Evolutionary conservation across 2,888 invertebrate genomes (phyloP), one percentile per base, ranked within the genome.

Genomic region (Synanthedon formicaeformis): DNA sequence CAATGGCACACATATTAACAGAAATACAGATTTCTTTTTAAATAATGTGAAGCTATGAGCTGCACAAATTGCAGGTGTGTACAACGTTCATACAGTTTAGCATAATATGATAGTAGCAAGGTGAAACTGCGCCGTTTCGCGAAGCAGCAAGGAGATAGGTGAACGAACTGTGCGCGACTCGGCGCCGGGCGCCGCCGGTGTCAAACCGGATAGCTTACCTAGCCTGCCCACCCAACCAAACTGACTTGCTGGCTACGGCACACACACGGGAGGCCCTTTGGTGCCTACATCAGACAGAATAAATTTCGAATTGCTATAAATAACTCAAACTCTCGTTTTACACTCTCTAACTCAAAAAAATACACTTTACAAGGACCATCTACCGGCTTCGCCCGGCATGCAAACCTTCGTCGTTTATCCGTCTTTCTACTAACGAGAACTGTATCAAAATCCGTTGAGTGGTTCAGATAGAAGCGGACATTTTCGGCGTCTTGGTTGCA

Each of bases 121-220:
- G 73, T 76, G 78, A 79, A 79, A 80, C 71, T 77, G 67, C 74
- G 68, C 66, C 61, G 75, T 76, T 75, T 34, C 74, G 72, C 73
- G 70, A 72, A 68, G 69, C 72, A 69, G 72, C 74, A 68, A 73
- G 73, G 59, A n/a, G 45, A 55, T 74, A 65, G 83, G 82, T 84
- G 81, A 85, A 86, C 78, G 82, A 85, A 82, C 84, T 79, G 65
- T 66, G 61, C 49, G 16, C 49, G 65, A 62, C 64, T 64, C 65
- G 67, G 60, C 65, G 69, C 62, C 71, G 66, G 34, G 34, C 34
- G 34, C 23, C 23, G 62, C 69, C 67, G 69, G 58, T 58, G 56
- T 77, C 77, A 84, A 86, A 86, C 85, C 84, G 85, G 85, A 79
- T 83, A 80, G 77, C 66, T 62, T 66, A 74, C 71, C 76, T 75